These are phyloP conservation scores for Cynoglossus semilaevis DNA, from an alignment of 2,113 vertebrate genomes.

Conservation along the genomic window DNA sequence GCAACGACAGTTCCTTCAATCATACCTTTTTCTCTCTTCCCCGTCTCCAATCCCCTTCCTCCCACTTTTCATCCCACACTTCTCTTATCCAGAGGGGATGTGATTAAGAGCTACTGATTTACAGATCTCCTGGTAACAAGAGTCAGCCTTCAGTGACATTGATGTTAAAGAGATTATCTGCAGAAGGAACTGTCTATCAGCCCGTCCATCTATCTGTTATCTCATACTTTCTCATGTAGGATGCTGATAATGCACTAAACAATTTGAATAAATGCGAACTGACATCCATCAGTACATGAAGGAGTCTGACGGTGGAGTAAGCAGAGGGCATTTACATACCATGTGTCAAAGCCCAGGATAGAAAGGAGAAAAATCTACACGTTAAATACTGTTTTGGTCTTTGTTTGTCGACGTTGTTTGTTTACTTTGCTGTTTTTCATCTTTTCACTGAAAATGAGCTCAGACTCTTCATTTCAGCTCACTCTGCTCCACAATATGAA, in stretches of 20 bases:
- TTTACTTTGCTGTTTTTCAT: too few species aligned
- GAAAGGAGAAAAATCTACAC: too few species aligned
- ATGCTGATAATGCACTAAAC: conserved; percentile 39
- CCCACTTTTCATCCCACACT: conserved; percentile 43
- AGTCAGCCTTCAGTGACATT: conserved; percentile 55
- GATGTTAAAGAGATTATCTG: conserved; percentile 67
- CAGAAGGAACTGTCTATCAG: conserved; percentile 38
- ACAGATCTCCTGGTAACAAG: conserved; percentile 51
- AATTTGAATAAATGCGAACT: conserved; percentile 57
- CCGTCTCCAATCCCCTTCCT: conserved; percentile 32
- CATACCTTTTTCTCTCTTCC: conserved; percentile 14
- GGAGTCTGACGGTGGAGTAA: conserved; percentile 39
- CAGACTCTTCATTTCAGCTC: too few species aligned
- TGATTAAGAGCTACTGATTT: conserved; percentile 44
- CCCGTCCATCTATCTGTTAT: conserved; percentile 36
- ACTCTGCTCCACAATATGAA: too few species aligned
- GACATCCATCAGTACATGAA: conserved; percentile 34
- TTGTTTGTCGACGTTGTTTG: too few species aligned
- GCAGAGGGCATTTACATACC: conserved; percentile 47
- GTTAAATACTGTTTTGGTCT: too few species aligned
- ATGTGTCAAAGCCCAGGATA: too few species aligned
- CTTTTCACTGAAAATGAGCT: too few species aligned
- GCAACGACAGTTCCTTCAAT: conserved; percentile 15
- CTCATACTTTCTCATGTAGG: conserved; percentile 45
- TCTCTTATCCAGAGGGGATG: conserved; percentile 48